phyloP scores from a whole-genome alignment of 2,888 invertebrate species.

The Athalia circularis region DNA sequence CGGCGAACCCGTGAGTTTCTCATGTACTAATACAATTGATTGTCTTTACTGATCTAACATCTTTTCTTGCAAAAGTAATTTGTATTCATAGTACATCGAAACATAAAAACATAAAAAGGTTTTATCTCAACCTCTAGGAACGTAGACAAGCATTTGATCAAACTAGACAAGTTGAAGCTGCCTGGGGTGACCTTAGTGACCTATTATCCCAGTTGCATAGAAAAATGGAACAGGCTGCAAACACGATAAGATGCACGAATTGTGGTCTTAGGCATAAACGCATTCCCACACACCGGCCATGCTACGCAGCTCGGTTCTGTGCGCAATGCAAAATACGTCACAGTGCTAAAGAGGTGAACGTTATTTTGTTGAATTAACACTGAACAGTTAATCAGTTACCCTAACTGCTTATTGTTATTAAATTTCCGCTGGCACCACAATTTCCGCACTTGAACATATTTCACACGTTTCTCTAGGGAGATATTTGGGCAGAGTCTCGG shows the following conservation, averaged over 20 bases:
- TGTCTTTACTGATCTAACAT: not conserved
- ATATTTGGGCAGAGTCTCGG: conserved; percentile 96
- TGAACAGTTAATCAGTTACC: conserved; percentile 4
- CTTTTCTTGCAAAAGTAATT: not conserved
- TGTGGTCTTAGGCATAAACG: conserved; percentile 94
- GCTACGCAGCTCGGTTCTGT: conserved; percentile 95
- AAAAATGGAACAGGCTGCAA: conserved; percentile 96
- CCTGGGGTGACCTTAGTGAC: conserved; percentile 92
- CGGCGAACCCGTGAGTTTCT: conserved; percentile 85
- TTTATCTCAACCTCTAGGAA: conserved; percentile 76
- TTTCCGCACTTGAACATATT: conserved; percentile 1
- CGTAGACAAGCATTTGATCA: conserved; percentile 85
- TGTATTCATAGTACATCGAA: not conserved
- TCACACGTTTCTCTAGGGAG: conserved; percentile 80
- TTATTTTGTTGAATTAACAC: conserved; percentile 11
- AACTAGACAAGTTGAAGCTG: conserved; percentile 87
- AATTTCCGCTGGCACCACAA: not conserved
- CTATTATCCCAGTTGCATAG: conserved; percentile 91
- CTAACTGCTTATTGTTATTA: not conserved
- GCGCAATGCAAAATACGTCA: conserved; percentile 92
- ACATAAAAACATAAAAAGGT: not conserved
- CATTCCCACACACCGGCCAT: conserved; percentile 88
- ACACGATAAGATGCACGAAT: conserved; percentile 95
- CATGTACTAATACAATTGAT: not conserved
- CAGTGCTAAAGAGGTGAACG: conserved; percentile 87